Evolutionary conservation across 2,797 vertebrate genomes (phyloP), one percentile per base, ranked within the genome.

Genomic region (Spea hammondii): DNA sequence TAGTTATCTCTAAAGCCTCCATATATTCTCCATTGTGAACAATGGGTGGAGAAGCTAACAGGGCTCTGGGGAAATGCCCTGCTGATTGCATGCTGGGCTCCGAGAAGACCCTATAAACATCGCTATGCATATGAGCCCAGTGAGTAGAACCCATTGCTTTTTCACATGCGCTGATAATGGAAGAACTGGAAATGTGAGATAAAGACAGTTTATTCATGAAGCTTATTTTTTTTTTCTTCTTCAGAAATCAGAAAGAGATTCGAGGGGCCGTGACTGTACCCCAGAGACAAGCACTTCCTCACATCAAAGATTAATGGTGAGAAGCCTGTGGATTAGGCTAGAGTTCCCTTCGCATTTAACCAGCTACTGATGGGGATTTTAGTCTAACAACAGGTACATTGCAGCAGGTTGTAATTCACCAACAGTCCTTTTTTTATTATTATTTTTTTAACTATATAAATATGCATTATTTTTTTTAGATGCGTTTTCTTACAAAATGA

Each of bases 41-140:
- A 87, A 87, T 85, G 84, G 85, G 83, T 73, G 77, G 74, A 78
- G 83, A 64, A 47, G 78, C 64, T 80, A 0, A 73, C 0, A 8
- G 69, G 74, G 60, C 88, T 85, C 86, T 79, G 75, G 88, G 87
- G 87, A 88, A 72, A 45, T 5, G 14, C 44, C 57, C 70, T 45
- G 57, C 13, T 72, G 44, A 72, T 72, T 70, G 14, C 11, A 70
- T 8, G 68, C 68, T 70, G 65, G 12, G 70, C 50, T 59, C 74
- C 50, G 62, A 65, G 79, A 74, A 17, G 66, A 11, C 49, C 69
- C 79, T 76, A 68, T 45, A 73, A 76, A 76, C 79, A 72, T 81
- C 73, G 72, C 74, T 72, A 81, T 81, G 74, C 69, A 81, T 62
- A 81, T 77, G 59, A 72, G 73, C 69, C 44, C 74, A 76, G 55